Evolutionary conservation across 2,888 invertebrate species (phyloP), one percentile per base, ranked within the genome.

Genomic region (Elegia similella): DNA sequence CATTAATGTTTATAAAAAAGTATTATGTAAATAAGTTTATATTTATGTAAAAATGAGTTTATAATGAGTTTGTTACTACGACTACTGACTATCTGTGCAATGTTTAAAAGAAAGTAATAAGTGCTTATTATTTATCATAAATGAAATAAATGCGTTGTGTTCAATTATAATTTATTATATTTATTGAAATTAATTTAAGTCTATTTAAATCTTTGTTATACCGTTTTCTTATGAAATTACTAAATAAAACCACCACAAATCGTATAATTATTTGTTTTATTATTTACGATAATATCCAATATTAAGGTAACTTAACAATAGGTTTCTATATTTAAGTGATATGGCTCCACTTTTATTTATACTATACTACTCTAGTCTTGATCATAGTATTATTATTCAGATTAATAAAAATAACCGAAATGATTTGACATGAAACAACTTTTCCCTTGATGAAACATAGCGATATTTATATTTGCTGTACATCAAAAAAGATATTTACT

Each of bases 261-360:
- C 59, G 68, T 72, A 67, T 73, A 69, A 67, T 63, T 69, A 69
- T 72, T 72, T 69, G 12, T 56, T 74, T 72, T 70, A 65, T 70
- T 73, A 70, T 73, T 69, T 70, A 60, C 65, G 66, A 70, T 62
- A 72, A 34, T 50, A 17, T 34, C 50, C 68, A 66, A 75, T 73
- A 69, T 68, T 72, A 76, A 71, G 90, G 88, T 89, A 89, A 90
- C 89, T 86, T 89, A 88, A 75, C 56, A 78, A 76, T 82, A 76
- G 78, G 62, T 68, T 65, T 70, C 72, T 83, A 82, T 70, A 76
- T 71, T 72, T 82, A 82, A 81, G 78, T 84, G 85, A 85, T 90
- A 90, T 90, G 89, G 89, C 89, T 86, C 85, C 82, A 80, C 81
- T 82, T 81, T 72, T 5, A 23, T 23, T 38, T 59, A 62, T 52